Base-by-base conservation (phyloP, 1,140 invertebrate genomes). In the Neotoxoptera formosana region DNA sequence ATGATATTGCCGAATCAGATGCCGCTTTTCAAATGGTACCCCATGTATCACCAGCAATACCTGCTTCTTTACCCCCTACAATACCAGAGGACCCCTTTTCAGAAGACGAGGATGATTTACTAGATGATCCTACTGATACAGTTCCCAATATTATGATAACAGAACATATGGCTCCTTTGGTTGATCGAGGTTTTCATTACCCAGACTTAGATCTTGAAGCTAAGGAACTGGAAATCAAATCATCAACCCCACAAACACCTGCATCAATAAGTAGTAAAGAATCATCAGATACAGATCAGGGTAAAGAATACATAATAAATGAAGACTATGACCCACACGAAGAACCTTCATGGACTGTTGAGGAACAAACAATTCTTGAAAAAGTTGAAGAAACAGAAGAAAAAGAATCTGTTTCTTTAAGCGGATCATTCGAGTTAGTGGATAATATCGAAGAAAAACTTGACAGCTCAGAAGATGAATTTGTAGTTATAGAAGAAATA, bases 371-470 rank as follows among this genome's bases (percentile, higher is more conserved):
- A 3, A 94, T 96, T 60, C 95, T 95, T 94, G 95, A 96, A 94
- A 94, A 93, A 56, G 91, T 86, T 20, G 94, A 51, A 94, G 94
- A 67, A 34, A 67, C 34, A 81, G 90, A 84, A 41, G 91, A 93
- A 84, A 93, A 93, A 86, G 91, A 87, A 53, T 93, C 91, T 6
- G 30, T 93, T 93, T 93, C 91, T 20, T 30, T 93, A 67, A 97
- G 97, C 95, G 98, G 98, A 95, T 98, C 98, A 51, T 99, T 98
- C 96, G 98, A 98, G 96, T 96, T 98, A 95, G 95, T 98, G 0
- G 97, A 98, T 94, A 86, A 93, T 93, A 11, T 53, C 30, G 91
- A 93, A 53, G 91, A 86, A 93, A 93, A 84, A 30, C 98, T 98
- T 94, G 97, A 97, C 2, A 97, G 97, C 94, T 96, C 98, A 93